Base-by-base conservation (phyloP, 2,888 invertebrate genomes). In the Torymus tubicola region DNA sequence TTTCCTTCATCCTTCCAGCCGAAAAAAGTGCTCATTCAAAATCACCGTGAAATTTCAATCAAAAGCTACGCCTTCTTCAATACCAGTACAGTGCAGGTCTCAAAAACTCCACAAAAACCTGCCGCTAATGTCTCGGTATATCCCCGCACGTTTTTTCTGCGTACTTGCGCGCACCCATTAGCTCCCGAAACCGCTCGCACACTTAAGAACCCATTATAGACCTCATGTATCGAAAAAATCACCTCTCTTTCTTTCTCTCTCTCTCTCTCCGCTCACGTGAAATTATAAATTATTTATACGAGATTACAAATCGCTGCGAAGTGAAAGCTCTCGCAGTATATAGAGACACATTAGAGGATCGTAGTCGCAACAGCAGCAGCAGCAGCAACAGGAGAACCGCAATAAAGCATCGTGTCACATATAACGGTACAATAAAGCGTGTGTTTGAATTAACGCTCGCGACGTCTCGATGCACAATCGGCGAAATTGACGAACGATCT, bases 351-450 rank as follows among this genome's bases (percentile, higher is more conserved):
- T 73, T 68, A 79, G 63, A 78, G 72, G 31, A 78, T 53, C 76
- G 63, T 16, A 21, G 21, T 1, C 1, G 2, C 21, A 21, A 2
- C 21, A 21, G 21, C 21, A 21, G 21, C 1, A 21, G 2, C 21
- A 21, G 21, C 21, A 21, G 21, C 21, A 21, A 2, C 21, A 21
- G 21, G 21, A 21, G 21, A 18, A 50, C 53, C 42, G 70, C 42
- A 80, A 75, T 80, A 71, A 79, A 80, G 71, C 65, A 57, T n/a
- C 52, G 58, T 42, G 14, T 21, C 65, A 67, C 13, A 18, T 21
- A 75, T 81, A 76, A 76, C 81, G 75, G 79, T 77, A 82, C 76
- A 76, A 79, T 73, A 69, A 79, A 79, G n/a, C 65, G 73, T 55
- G 42, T 42, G 42, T 42, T 76, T 69, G 64, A 76, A 76, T 82